These are phyloP conservation scores for Anabacerthia variegaticeps DNA, from an alignment of 2,797 vertebrate species.

Conservation along the genomic window DNA sequence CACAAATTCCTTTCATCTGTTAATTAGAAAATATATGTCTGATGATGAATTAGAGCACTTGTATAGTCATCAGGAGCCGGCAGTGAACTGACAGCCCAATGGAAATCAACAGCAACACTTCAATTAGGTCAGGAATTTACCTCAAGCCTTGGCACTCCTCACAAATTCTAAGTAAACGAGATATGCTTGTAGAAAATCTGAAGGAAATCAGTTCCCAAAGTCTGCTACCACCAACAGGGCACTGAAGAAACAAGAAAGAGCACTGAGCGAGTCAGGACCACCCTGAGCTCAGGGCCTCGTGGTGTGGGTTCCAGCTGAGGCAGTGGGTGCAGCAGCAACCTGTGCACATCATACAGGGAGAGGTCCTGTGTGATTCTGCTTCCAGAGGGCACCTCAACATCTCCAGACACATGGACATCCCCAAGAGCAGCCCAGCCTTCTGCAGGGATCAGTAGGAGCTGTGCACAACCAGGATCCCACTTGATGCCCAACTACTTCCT, in stretches of 20 bases:
- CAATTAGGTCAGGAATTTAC: background rate
- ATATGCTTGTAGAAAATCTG: background rate
- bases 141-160: background rate
- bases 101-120: background rate
- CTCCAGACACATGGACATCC: background rate
- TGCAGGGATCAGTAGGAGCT: background rate
- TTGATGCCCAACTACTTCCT: background rate
- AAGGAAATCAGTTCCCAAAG: background rate
- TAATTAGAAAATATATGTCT: background rate
- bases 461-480: background rate
- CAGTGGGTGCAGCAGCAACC: background rate
- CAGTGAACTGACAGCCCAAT: background rate
- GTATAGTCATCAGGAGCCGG: background rate
- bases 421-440: background rate
- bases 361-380: background rate
- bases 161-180: background rate
- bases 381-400: accelerated
- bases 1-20: background rate
- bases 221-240: background rate
- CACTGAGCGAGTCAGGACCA: background rate
- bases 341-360: background rate
- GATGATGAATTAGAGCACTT: background rate
- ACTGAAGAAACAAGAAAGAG: background rate
- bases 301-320: background rate
- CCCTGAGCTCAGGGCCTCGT: no score